phyloP scores from a whole-genome alignment of 1,140 invertebrate genomes.

The Calliphora vicina region DNA sequence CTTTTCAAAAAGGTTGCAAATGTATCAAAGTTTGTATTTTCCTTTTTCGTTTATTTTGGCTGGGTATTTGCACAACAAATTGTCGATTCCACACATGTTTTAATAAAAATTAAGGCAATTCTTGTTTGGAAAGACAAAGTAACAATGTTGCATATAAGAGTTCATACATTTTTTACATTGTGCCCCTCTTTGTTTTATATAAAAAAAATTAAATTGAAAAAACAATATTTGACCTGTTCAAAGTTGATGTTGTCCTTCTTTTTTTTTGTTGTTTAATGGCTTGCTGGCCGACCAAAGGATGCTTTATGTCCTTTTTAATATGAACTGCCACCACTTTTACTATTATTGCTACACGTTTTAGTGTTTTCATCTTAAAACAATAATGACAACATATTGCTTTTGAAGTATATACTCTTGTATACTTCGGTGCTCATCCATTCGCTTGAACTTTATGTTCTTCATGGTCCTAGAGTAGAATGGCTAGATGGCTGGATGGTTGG shows the following conservation, averaged over 20 bases:
- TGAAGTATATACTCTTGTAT: neutral
- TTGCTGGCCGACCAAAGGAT: neutral
- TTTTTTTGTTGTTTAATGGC: neutral
- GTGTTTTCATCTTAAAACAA: neutral
- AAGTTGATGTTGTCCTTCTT: neutral
- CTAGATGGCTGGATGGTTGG: neutral
- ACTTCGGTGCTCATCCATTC: neutral
- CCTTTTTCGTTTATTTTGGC: neutral
- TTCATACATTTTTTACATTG: neutral
- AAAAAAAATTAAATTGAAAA: neutral
- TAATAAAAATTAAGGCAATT: constrained; percentile 9
- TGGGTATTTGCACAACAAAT: constrained; percentile 14
- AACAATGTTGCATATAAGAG: neutral
- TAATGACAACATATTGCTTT: constrained; percentile 28
- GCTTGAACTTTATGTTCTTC: neutral
- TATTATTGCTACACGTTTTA: neutral
- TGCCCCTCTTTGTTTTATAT: neutral
- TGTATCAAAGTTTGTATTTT: neutral
- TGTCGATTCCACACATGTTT: constrained; percentile 31
- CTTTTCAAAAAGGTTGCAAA: neutral
- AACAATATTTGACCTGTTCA: constrained; percentile 22
- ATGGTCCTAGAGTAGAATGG: neutral
- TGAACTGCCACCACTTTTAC: neutral
- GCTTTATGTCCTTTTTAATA: neutral
- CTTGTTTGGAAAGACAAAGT: neutral